Evolutionary conservation across 2,113 vertebrate genomes (phyloP).

Genomic region (Pristiophorus japonicus): DNA sequence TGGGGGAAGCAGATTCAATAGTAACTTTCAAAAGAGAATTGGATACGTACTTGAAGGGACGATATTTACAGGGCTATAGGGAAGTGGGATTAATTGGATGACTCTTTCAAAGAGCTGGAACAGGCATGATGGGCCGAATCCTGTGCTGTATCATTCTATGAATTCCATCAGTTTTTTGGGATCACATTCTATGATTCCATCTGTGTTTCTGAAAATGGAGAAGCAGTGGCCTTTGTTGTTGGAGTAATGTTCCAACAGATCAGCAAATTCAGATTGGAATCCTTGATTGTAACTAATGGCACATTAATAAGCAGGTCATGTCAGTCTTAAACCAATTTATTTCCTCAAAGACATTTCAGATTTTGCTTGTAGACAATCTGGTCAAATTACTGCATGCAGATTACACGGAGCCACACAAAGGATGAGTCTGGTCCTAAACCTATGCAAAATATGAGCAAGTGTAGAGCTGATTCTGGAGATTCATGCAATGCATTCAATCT

Average conservation of each 20-base stretch:
- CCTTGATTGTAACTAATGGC: background rate
- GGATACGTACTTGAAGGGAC: too few species aligned
- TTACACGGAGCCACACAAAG: background rate
- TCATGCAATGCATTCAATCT: background rate
- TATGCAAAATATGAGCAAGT: background rate
- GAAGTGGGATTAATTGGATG: too few species aligned
- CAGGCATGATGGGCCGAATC: too few species aligned
- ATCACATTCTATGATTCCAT: background rate
- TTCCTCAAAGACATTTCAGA: background rate
- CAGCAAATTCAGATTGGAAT: background rate
- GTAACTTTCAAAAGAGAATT: too few species aligned
- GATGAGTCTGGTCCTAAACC: background rate
- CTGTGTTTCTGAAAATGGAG: background rate
- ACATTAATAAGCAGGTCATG: background rate
- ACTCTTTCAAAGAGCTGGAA: too few species aligned
- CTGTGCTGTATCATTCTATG: too few species aligned
- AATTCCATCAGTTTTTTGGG: too few species aligned
- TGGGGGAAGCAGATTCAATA: too few species aligned
- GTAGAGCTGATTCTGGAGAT: background rate
- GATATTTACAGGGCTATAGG: too few species aligned
- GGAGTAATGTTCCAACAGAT: background rate
- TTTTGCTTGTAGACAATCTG: background rate
- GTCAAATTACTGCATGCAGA: background rate
- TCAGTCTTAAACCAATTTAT: background rate
- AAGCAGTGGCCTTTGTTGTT: background rate